Base-by-base conservation (phyloP, 2,888 invertebrate genomes). In the Seira musarum region DNA sequence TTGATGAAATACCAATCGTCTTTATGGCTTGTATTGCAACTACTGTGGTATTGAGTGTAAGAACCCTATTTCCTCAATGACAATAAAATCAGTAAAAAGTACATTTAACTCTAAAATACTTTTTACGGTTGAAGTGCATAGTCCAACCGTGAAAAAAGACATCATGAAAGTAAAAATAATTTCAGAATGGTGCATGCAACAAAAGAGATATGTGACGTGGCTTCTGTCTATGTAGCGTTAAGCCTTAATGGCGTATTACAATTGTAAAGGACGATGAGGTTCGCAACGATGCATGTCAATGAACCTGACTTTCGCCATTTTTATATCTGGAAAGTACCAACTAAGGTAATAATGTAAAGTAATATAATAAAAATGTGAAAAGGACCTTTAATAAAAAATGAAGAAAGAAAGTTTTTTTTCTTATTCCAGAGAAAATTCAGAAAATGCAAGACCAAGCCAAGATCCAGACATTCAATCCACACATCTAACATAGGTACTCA, bases 1-100 rank as follows among this genome's bases (percentile, higher is more conserved):
- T 70, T 80, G 80, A 80, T 74, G 70, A 80, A 80, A 80, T 73
- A 21, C 80, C 80, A 80, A 80, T 80, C 65, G 69, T 69, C 57
- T 80, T 73, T n/a, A n/a, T n/a, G n/a, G n/a, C n/a, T n/a, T n/a
- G n/a, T n/a, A n/a, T n/a, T n/a, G n/a, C n/a, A n/a, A n/a, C n/a
- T n/a, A n/a, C n/a, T n/a, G n/a, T n/a, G n/a, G n/a, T n/a, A n/a
- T n/a, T n/a, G n/a, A n/a, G n/a, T n/a, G n/a, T n/a, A n/a, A n/a
- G n/a, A n/a, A n/a, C n/a, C n/a, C n/a, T n/a, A n/a, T n/a, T n/a
- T n/a, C n/a, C n/a, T n/a, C n/a, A n/a, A n/a, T n/a, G n/a, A n/a
- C n/a, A n/a, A n/a, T n/a, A n/a, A n/a, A n/a, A n/a, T n/a, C n/a
- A n/a, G n/a, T n/a, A n/a, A n/a, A n/a, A n/a, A n/a, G n/a, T n/a